Evolutionary conservation across 2,797 vertebrate species (phyloP).

Genomic region (Lophotriccus pileatus): DNA sequence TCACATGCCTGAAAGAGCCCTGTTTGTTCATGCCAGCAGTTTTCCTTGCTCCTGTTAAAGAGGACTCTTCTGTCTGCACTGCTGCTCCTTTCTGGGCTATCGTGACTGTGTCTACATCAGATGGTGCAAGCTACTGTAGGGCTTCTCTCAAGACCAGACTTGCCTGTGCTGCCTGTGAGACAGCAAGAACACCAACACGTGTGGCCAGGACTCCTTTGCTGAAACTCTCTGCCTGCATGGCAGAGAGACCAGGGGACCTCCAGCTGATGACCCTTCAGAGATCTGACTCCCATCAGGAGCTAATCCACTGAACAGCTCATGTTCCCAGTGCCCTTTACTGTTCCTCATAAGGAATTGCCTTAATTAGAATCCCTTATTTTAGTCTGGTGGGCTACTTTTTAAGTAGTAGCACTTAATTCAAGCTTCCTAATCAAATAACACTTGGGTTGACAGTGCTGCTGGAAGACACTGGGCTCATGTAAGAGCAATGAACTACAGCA

Average conservation of each 20-base stretch:
- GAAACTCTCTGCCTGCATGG: neutral
- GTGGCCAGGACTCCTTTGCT: neutral
- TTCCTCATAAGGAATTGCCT: neutral
- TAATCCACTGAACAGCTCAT: neutral
- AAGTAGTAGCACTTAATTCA: neutral
- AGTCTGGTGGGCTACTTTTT: neutral
- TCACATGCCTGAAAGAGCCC: neutral
- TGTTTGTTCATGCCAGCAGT: neutral
- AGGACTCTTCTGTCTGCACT: neutral
- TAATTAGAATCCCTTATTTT: neutral
- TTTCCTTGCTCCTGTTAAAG: neutral
- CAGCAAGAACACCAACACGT: neutral
- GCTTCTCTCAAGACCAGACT: neutral
- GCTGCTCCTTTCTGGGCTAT: neutral
- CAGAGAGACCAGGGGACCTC: neutral
- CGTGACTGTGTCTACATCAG: rapidly evolving
- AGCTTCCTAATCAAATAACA: neutral
- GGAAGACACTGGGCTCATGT: neutral
- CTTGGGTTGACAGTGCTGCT: neutral
- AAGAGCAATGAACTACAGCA: neutral
- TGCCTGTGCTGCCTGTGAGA: neutral
- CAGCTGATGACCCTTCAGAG: neutral
- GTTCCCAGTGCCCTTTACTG: neutral
- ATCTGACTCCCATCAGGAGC: neutral
- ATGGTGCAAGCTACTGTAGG: rapidly evolving